Evolutionary conservation across 2,797 vertebrate genomes (phyloP), one percentile per base, ranked within the genome.

Genomic region (Urocyon cinereoargenteus): DNA sequence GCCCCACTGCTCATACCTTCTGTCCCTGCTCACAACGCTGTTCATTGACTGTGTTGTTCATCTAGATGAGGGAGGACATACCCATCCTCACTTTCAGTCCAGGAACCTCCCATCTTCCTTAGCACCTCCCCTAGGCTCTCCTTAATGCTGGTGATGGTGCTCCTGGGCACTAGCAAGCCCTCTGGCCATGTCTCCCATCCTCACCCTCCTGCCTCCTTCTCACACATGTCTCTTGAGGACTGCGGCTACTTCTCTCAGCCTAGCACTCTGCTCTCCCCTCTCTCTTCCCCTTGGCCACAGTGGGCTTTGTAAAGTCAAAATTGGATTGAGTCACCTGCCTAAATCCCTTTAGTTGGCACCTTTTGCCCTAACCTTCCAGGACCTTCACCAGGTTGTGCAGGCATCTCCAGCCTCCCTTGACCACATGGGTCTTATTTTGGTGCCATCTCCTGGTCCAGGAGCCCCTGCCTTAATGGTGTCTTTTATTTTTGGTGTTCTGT

Each of bases 131-230:
- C 83, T 14, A 21, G n/a, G 49, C 31, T 62, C 10, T 36, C 19
- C 8, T 34, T 70, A 5, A 2, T 7, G 10, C 10, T 34, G 12
- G n/a, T 18, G 1, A 5, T 0, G 16, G 13, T 1, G 6, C 5
- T n/a, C 19, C 68, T 16, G 31, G 31, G 22, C 24, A 22, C 55
- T 7, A 11, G 2, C 9, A 1, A 14, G 8, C 21, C 5, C 31
- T 1, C 7, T 3, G 31, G 2, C 4, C 34, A 5, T 15, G 14
- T 34, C 49, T 13, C 36, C 24, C 36, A 2, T 16, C 61, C 75
- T 59, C 3, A 5, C 55, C 26, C 1, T 3, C 21, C 6, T 14
- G 34, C 31, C 36, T 28, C 3, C 8, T 21, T 24, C 45, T 49
- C 15, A 22, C 4, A 5, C 40, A 26, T 28, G 14, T 11, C 16